Evolutionary conservation across 2,797 vertebrate genomes (phyloP).

Genomic region (Acipenser transmontanus): DNA sequence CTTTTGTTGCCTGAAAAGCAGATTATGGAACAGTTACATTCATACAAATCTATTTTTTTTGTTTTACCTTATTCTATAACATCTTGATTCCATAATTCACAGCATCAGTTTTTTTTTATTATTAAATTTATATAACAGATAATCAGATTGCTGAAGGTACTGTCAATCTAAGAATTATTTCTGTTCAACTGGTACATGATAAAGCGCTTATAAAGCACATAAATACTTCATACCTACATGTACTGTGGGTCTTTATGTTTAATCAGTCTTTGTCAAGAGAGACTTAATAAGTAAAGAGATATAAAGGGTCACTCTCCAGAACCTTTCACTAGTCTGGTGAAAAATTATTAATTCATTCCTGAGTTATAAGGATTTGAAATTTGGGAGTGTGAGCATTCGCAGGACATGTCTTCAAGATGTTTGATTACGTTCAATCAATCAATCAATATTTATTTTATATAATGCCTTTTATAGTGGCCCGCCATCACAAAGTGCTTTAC

Average conservation of each 20-base stretch:
- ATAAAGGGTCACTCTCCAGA: slow-evolving; percentile 21
- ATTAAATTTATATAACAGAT: slow-evolving; percentile 48
- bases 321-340: no score
- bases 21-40: slow-evolving; percentile 71
- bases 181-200: slow-evolving; percentile 39
- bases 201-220: slow-evolving; percentile 45
- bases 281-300: slow-evolving; percentile 39
- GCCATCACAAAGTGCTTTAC: no score
- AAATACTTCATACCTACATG: slow-evolving; percentile 47
- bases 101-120: slow-evolving; percentile 47
- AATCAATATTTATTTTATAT: no score
- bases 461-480: no score
- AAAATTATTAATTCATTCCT: no score
- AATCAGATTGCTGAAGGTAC: slow-evolving; percentile 33
- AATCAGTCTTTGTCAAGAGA: slow-evolving; percentile 45
- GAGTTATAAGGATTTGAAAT: no score
- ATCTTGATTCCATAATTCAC: slow-evolving; percentile 56
- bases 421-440: no score
- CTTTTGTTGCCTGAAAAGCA: slow-evolving; percentile 63
- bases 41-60: slow-evolving; percentile 62
- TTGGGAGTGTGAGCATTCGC: no score
- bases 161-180: slow-evolving; percentile 43
- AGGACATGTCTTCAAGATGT: no score
- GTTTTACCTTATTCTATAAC: slow-evolving; percentile 46
- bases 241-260: slow-evolving; percentile 30